phyloP scores from a whole-genome alignment of 2,113 vertebrate species.

The Benitochromis conjunctus region DNA sequence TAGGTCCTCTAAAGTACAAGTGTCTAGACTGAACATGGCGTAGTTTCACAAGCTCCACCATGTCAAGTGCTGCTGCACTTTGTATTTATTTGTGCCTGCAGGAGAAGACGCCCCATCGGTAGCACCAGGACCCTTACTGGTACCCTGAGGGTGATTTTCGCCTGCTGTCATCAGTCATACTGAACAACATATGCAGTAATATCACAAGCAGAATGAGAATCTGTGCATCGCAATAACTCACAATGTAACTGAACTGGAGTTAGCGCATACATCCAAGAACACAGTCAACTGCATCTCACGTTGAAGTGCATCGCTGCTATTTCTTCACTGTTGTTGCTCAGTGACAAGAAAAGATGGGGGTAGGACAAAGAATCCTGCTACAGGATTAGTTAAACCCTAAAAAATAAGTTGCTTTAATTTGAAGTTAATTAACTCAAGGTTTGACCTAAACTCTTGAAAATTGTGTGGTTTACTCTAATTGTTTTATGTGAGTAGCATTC shows the following conservation, averaged over 20 bases:
- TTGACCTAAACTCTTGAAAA: neutral
- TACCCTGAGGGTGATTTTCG: neutral
- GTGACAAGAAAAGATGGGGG: neutral
- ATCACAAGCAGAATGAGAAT: neutral
- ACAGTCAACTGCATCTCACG: neutral
- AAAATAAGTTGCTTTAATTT: neutral
- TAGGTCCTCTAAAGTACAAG: neutral
- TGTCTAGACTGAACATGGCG: neutral
- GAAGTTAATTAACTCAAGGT: neutral
- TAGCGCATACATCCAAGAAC: neutral
- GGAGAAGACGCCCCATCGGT: neutral
- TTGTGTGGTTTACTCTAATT: neutral
- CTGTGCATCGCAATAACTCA: neutral
- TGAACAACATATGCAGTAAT: neutral
- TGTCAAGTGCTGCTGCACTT: neutral
- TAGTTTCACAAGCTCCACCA: neutral
- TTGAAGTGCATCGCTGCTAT: neutral
- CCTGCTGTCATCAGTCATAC: neutral
- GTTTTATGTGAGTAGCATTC: neutral
- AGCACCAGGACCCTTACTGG: neutral
- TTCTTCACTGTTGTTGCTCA: neutral
- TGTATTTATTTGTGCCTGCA: neutral
- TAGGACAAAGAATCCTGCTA: no score
- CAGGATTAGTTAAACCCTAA: neutral
- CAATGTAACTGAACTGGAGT: neutral